These are phyloP conservation scores for Stenotaenia linearis DNA, from an alignment of 2,888 invertebrate genomes.

Conservation along the genomic window DNA sequence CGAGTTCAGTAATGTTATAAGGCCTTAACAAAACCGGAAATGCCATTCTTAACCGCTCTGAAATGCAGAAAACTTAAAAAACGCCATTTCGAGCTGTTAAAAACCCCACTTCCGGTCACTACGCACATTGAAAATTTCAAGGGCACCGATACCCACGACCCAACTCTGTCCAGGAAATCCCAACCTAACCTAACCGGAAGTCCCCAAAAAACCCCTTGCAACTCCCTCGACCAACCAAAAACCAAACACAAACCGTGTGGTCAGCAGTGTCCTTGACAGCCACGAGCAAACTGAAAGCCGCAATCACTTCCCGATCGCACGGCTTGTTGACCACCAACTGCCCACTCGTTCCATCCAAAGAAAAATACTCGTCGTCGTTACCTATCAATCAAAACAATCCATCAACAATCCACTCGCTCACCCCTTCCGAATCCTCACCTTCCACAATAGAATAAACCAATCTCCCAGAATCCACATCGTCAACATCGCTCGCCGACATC, in stretches of 20 bases:
- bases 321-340: slow-evolving; percentile 54
- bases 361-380: slow-evolving; percentile 67
- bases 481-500: slow-evolving; percentile 40
- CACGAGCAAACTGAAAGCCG: slow-evolving; percentile 52
- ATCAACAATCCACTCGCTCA: not conserved
- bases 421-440: slow-evolving; percentile 33
- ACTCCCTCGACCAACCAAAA: no score
- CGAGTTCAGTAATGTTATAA: no score
- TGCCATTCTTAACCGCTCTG: no score
- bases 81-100: no score
- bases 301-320: slow-evolving; percentile 69
- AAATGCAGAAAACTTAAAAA: no score
- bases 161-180: no score
- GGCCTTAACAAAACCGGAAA: no score
- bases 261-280: slow-evolving; percentile 24
- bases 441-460: slow-evolving; percentile 40
- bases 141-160: no score
- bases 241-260: slow-evolving; percentile 14
- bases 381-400: slow-evolving; percentile 61
- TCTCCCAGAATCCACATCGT: slow-evolving; percentile 40
- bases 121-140: no score
- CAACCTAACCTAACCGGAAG: no score
- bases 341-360: slow-evolving; percentile 61
- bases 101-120: no score
- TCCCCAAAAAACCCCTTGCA: no score